Evolutionary conservation across 2,888 invertebrate genomes (phyloP), one percentile per base, ranked within the genome.

Genomic region (Deroplatys truncata): DNA sequence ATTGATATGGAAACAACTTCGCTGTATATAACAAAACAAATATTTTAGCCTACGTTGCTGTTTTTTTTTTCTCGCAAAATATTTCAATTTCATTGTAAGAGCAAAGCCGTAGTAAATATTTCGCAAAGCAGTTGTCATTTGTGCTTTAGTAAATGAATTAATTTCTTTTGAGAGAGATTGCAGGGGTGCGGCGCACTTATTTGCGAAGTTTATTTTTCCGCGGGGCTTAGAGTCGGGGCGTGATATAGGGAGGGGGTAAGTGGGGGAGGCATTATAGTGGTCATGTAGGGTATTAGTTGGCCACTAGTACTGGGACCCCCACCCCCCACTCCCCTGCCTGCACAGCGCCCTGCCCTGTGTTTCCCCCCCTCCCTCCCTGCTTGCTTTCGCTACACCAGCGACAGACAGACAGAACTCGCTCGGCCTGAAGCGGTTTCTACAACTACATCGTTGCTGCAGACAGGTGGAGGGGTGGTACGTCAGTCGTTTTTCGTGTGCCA

Each of bases 361-460:
- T 91, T 94, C 93, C 94, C 93, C 93, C 93, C 93, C 92, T 92
- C 92, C 93, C 92, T 92, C 93, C 94, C 94, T 93, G 93, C 25
- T 72, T 16, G 20, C 25, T 72, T 72, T 72, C 56, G 56, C 56
- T 72, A 72, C 56, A 72, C 56, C 56, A 72, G 56, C 56, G 56
- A 72, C 56, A 72, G 56, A 72, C 91, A 90, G 91, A 89, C 91
- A 90, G 90, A 89, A 93, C 93, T 93, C 92, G 95, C 95, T 93
- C 95, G 20, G 25, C 56, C 56, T 20, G 56, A 72, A 72, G 56
- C 56, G 56, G 56, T 72, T 72, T 72, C 56, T 72, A 72, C 56
- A 72, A 72, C 56, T 72, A 72, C 56, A 72, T 72, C 56, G 56
- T 72, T 72, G 56, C 20, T 20, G 20, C 20, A 72, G 56, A 72